These are phyloP conservation scores for Chaenodraco wilsoni DNA, from an alignment of 2,797 vertebrate genomes.

Conservation along the genomic window DNA sequence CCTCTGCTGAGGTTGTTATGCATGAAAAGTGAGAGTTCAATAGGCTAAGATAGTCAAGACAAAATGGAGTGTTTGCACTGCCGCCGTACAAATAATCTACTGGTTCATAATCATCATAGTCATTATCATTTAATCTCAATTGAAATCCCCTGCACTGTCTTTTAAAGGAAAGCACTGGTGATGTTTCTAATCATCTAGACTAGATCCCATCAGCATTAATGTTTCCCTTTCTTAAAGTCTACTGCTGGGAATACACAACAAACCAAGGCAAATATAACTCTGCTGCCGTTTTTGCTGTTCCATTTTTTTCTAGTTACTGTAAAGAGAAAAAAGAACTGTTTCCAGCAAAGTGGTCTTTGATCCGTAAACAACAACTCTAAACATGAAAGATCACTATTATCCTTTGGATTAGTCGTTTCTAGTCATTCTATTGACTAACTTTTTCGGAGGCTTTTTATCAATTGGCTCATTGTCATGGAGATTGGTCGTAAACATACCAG, in stretches of 20 bases:
- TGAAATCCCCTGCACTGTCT: background rate
- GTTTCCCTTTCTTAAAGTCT: conserved; percentile 15
- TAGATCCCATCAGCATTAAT: background rate
- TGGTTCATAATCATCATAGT: background rate
- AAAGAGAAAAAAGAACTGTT: background rate
- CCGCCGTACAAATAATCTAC: background rate
- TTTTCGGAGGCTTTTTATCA: background rate
- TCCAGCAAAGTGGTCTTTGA: conserved; percentile 4
- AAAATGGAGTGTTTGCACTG: conserved; percentile 1
- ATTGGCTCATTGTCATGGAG: background rate
- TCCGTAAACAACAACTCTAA: conserved; percentile 2
- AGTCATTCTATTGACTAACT: background rate
- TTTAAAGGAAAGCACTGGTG: background rate
- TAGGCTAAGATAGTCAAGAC: background rate
- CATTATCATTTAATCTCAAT: conserved; percentile 4
- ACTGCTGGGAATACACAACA: background rate
- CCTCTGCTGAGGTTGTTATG: conserved; percentile 41
- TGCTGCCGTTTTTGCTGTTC: background rate
- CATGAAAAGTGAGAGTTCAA: conserved; percentile 15
- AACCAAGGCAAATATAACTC: background rate
- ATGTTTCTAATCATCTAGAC: background rate
- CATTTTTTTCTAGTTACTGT: background rate
- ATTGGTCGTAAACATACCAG: background rate
- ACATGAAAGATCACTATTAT: background rate
- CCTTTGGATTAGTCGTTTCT: background rate